Evolutionary conservation across 1,140 invertebrate species (phyloP), one percentile per base, ranked within the genome.

Genomic region (Pseudomyrmex dendroicus): DNA sequence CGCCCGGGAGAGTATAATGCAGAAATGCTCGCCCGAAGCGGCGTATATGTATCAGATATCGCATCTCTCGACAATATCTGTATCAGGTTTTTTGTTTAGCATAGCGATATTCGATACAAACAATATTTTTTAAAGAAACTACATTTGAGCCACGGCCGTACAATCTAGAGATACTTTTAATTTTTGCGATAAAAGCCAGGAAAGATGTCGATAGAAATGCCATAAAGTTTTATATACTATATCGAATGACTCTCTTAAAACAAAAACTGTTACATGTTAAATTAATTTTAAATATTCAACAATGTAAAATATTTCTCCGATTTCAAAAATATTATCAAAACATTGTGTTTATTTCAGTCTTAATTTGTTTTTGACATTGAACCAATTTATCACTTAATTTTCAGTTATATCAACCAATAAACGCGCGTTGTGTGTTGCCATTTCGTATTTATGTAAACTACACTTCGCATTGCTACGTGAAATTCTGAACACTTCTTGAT

Each of bases 161-260:
- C 15, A 46, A 77, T 52, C 13, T 56, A 15, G 17, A 5, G 7
- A 20, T n/a, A 13, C 5, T 7, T 67, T 67, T 13, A 46, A 67
- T 67, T 57, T 68, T 25, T 15, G 35, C 8, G 25, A 44, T 66
- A 44, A 52, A 67, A 66, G n/a, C 12, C 10, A 12, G 20, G 9
- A 46, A 56, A 35, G 10, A 59, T 13, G 48, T 13, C 3, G 8
- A 76, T 4, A 73, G 15, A 13, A 20, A 13, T 10, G 17, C 62
- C n/a, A 17, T 25, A n/a, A 61, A 73, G 22, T 73, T 62, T 57
- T 15, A 73, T n/a, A n/a, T n/a, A n/a, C n/a, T n/a, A n/a, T 8
- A 25, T 46, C 4, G 20, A 76, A 52, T 17, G 52, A 64, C 17
- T 64, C 66, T 20, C 15, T 66, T 25, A 77, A 15, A 67, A 35